Evolutionary conservation across 1,140 invertebrate species (phyloP).

Genomic region (Melanaphis sacchari): DNA sequence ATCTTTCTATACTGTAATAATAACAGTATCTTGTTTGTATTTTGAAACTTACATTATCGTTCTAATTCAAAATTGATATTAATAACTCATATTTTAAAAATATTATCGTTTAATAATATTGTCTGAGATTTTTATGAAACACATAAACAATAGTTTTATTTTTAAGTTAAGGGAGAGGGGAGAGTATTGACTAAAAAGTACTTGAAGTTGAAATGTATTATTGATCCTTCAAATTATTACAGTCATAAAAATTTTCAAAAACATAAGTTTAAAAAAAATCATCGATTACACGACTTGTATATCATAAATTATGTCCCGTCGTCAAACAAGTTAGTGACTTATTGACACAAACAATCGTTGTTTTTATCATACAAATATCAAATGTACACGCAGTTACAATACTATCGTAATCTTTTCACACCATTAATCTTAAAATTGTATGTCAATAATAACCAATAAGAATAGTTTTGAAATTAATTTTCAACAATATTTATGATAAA

Average conservation of each 20-base stretch:
- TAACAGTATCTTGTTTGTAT: neutral
- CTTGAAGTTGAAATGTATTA: neutral
- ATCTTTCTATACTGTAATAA: neutral
- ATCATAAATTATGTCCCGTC: neutral
- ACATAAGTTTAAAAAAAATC: neutral
- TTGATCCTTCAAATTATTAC: neutral
- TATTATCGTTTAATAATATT: neutral
- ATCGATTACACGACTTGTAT: neutral
- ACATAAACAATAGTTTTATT: neutral
- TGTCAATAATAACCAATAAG: neutral
- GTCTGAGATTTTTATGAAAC: neutral
- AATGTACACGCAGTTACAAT: neutral
- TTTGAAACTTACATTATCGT: neutral
- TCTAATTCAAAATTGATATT: neutral
- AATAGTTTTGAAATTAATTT: neutral
- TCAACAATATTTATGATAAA: neutral
- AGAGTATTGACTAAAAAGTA: neutral
- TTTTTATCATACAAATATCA: neutral
- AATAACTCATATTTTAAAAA: neutral
- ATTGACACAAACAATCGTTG: neutral
- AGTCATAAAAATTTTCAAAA: neutral
- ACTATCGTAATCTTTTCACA: neutral
- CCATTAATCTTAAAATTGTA: neutral
- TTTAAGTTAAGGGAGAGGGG: neutral
- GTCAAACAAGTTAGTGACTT: neutral